phyloP scores from a whole-genome alignment of 2,113 vertebrate genomes.

The Burhinus bistriatus region DNA sequence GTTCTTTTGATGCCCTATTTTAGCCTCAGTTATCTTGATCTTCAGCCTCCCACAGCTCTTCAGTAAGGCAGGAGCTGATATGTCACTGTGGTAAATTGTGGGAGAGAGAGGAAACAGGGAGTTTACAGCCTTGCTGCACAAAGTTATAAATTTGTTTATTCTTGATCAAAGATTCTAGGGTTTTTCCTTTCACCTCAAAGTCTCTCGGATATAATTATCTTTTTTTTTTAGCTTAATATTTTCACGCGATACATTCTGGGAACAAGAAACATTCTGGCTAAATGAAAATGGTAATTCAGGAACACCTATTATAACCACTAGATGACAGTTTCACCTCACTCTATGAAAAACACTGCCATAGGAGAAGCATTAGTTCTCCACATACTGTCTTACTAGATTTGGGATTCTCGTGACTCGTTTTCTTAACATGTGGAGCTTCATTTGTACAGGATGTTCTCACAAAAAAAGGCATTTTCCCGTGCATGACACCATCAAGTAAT shows the following conservation, averaged over 20 bases:
- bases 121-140: background rate
- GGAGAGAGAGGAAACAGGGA: background rate
- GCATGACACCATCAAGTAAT: background rate
- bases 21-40: background rate
- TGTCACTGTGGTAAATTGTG: background rate
- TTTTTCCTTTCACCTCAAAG: background rate
- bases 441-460: background rate
- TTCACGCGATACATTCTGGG: background rate
- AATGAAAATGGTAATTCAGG: background rate
- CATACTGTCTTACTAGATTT: background rate
- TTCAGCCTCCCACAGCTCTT: background rate
- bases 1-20: background rate
- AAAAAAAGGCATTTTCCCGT: background rate
- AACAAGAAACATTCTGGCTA: background rate
- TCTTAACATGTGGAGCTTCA: background rate
- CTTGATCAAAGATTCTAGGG: background rate
- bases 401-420: background rate
- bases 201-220: background rate
- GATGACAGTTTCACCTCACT: slow-evolving; percentile 71
- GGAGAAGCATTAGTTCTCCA: background rate
- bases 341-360: background rate
- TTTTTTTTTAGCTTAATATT: background rate
- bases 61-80: background rate
- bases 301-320: slow-evolving; percentile 62
- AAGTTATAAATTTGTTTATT: background rate